Conservation (phyloP, 92 coral and sea anemone genomes). For the Phenganax stokvisi region DNA sequence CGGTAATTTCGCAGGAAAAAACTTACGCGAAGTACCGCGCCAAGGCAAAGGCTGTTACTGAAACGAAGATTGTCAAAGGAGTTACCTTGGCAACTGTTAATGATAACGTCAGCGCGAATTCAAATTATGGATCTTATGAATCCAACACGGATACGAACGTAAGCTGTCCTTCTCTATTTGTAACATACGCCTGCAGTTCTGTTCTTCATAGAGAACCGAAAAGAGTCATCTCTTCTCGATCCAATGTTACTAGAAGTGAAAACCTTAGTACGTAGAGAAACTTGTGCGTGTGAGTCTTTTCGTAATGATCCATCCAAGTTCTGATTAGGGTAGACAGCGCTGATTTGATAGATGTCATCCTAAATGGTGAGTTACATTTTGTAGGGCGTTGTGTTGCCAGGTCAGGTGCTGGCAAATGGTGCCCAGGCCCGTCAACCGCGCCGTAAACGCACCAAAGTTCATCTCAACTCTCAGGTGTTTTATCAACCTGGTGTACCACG, state of each 20-base stretch:
- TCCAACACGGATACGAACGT: constrained; percentile 36
- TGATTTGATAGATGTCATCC: not conserved
- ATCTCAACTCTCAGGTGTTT: constrained; percentile 32
- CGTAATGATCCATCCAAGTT: too few relatives aligned
- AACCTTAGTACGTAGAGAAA: too few relatives aligned
- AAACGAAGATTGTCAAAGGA: constrained; percentile 91
- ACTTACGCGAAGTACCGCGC: constrained; percentile 53
- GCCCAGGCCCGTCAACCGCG: constrained; percentile 38
- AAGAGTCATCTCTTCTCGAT: not conserved
- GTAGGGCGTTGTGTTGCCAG: constrained; percentile 31
- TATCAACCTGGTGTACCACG: constrained; percentile 33
- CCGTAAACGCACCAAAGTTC: constrained; percentile 30
- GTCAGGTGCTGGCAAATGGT: constrained; percentile 33
- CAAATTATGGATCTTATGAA: constrained; percentile 67
- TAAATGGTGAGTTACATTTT: not conserved
- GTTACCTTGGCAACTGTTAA: constrained; percentile 73
- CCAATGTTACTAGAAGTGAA: too few relatives aligned
- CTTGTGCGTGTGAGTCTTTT: not conserved
- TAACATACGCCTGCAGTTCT: not conserved
- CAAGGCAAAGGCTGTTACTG: constrained; percentile 69
- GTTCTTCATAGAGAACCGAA: not conserved
- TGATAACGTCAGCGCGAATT: constrained; percentile 51
- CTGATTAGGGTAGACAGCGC: too few relatives aligned
- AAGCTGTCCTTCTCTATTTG: constrained; percentile 3
- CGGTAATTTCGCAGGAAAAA: constrained; percentile 33